Evolutionary conservation across 2,888 invertebrate genomes (phyloP), one percentile per base, ranked within the genome.

Genomic region (Epirrhoe alternata): DNA sequence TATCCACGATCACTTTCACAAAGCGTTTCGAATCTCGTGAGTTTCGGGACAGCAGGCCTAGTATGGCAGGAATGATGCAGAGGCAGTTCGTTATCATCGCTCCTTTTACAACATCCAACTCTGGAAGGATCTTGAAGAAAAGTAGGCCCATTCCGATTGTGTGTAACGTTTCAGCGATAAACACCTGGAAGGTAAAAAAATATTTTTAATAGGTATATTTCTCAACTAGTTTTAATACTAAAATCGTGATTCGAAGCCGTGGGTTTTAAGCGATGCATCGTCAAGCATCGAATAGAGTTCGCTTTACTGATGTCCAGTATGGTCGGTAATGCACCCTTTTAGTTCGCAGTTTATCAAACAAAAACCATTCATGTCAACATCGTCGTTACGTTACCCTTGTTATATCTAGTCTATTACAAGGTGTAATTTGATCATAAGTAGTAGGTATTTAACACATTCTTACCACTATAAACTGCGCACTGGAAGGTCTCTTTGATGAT

Each of bases 71-170:
- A 50, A 99, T 94, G 76, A 99, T 96, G 86, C 98, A 99, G 61
- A 99, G 95, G 79, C 98, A 98, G 86, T 98, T 99, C 31, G 98
- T 98, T 73, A 99, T 93, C 98, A 99, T 98, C 45, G 98, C 97
- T 50, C 98, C 99, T 86, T 98, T 97, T 62, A 99, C 96, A 5
- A 98, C 97, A 87, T 99, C 98, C 75, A 99, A 88, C 82, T 98
- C 97, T 0, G 99, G 99, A 57, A 99, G 94, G 54, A 99, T 96
- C 70, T 96, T 95, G 86, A 98, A 98, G 79, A 98, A 96, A 73
- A 99, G 94, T 49, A 99, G 86, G 0, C 97, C 97, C 73, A 98
- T 90, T 35, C 99, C 99, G 65, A 97, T 92, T 0, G 97, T 96
- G 83, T 98, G 98, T 57, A 97, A 94, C 3, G 97, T 97, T 92